A percentile compares a stretch with the other conserved stretches of the same genome.
These are phyloP conservation scores for Vulpes ferrilata DNA, from an alignment of 2,113 vertebrate species.

Conservation along the genomic window DNA sequence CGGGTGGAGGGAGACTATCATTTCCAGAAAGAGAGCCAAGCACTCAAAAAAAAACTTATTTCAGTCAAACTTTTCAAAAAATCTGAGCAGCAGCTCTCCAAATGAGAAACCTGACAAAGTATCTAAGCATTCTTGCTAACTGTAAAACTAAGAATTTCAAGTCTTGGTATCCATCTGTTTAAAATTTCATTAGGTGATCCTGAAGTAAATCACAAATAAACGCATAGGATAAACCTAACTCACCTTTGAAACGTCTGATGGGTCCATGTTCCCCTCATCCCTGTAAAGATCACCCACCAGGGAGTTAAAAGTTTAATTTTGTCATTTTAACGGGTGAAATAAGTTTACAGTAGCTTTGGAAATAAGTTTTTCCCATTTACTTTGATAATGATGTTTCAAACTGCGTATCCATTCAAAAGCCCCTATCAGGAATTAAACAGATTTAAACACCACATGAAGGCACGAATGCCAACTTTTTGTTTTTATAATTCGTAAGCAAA, in stretches of 20 bases:
- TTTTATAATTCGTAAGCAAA: not conserved
- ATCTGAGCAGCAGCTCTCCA: not conserved
- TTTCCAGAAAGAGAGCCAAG: not conserved
- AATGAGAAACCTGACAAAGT: not conserved
- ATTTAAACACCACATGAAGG: not conserved
- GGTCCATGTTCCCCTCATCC: not conserved
- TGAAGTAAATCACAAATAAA: not conserved
- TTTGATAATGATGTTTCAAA: not conserved
- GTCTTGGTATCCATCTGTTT: not conserved
- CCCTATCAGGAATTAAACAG: not conserved
- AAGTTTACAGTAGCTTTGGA: not conserved
- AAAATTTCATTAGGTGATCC: not conserved
- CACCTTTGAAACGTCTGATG: not conserved
- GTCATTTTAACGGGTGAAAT: not conserved
- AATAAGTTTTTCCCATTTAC: not conserved
- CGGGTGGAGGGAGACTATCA: not conserved
- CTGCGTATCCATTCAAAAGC: not conserved
- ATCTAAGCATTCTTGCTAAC: not conserved
- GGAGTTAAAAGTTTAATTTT: not conserved
- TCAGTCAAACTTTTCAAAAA: conserved; percentile 45
- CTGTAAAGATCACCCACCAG: not conserved
- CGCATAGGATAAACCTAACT: not conserved
- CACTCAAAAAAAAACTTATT: not conserved
- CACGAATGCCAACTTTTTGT: not conserved
- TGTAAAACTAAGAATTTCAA: not conserved